Evolutionary conservation across 2,797 vertebrate genomes (phyloP).

Genomic region (Danio albolineatus): DNA sequence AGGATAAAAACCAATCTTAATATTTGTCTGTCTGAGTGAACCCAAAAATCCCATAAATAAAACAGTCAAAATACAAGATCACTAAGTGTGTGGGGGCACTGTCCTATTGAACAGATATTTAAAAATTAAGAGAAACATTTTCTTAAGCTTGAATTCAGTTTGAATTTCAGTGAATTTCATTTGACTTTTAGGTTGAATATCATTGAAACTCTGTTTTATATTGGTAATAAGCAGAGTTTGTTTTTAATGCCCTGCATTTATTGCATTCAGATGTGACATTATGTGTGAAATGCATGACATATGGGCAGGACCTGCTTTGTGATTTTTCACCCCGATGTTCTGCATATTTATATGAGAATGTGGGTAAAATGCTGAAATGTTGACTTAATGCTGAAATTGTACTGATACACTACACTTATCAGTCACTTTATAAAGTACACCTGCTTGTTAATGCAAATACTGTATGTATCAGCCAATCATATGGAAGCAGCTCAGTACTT

Average conservation of each 20-base stretch:
- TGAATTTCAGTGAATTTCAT: too few species aligned
- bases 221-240: background rate
- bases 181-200: background rate
- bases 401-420: too few species aligned
- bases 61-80: background rate
- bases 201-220: background rate
- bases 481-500: too few species aligned
- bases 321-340: background rate
- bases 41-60: background rate
- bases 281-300: conserved; percentile 25
- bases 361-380: background rate
- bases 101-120: background rate
- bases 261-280: background rate
- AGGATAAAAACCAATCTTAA: background rate
- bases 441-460: too few species aligned
- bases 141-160: background rate
- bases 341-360: background rate
- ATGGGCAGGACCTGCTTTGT: background rate
- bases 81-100: background rate
- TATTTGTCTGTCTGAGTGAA: background rate
- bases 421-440: too few species aligned
- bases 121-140: background rate
- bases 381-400: too few species aligned
- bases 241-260: background rate
- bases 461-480: too few species aligned